Evolutionary conservation across 2,888 invertebrate species (phyloP).

Genomic region (Thecocarcelia acutangulata): DNA sequence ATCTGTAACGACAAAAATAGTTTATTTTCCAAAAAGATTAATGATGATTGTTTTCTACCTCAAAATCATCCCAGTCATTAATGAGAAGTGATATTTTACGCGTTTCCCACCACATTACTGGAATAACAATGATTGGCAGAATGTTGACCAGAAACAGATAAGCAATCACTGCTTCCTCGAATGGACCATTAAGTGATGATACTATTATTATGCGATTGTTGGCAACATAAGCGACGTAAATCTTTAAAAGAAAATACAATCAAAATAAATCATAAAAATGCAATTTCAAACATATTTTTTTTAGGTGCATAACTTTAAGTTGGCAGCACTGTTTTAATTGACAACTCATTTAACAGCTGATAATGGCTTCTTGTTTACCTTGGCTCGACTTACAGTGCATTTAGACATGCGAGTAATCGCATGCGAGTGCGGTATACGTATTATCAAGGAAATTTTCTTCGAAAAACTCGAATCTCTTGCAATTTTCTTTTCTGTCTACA

Average conservation of each 20-base stretch:
- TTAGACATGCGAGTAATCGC: too few relatives aligned
- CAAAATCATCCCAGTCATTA: constrained; percentile 87
- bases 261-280: background rate
- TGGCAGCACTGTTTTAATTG: too few relatives aligned
- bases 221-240: constrained; percentile 85
- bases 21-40: too few relatives aligned
- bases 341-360: too few relatives aligned
- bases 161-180: constrained; percentile 89
- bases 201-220: constrained; percentile 85
- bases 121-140: constrained; percentile 85
- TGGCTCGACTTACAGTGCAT: too few relatives aligned
- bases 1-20: constrained; percentile 79
- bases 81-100: constrained; percentile 83
- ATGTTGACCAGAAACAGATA: constrained; percentile 88
- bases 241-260: constrained; percentile 68
- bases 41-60: constrained; percentile 83
- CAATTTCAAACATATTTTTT: too few relatives aligned
- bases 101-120: constrained; percentile 86
- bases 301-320: too few relatives aligned
- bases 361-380: too few relatives aligned
- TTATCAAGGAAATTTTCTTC: too few relatives aligned
- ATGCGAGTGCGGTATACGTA: too few relatives aligned
- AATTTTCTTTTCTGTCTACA: too few relatives aligned
- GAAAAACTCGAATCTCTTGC: too few relatives aligned
- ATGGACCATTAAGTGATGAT: constrained; percentile 85